Conservation (phyloP, 2,797 vertebrate genomes). For the Lagorchestes hirsutus region DNA sequence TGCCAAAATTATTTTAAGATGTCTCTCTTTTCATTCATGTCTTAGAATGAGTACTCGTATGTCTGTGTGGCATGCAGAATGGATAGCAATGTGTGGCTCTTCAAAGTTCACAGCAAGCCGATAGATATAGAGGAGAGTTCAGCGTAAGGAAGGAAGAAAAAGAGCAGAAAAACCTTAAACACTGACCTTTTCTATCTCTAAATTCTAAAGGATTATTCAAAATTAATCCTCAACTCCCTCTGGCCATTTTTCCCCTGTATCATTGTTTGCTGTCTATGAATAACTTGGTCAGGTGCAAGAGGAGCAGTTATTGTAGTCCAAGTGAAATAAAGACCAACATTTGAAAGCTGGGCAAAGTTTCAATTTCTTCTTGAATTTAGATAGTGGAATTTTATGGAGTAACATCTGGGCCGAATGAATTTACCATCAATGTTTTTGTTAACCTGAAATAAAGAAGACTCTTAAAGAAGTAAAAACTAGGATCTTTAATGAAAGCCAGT, state of each 20-base stretch:
- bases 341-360: fast-evolving
- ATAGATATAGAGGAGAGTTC: background rate
- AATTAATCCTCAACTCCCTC: background rate
- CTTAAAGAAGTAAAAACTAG: background rate
- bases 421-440: background rate
- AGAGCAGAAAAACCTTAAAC: fast-evolving
- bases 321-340: fast-evolving
- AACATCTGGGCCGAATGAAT: fast-evolving
- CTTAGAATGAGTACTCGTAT: conserved; percentile 47
- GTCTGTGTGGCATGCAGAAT: background rate
- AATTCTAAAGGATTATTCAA: background rate
- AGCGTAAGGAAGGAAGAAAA: background rate
- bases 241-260: background rate
- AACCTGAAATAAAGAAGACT: background rate
- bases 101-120: conserved; percentile 28
- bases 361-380: background rate
- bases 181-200: background rate
- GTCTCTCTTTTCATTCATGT: background rate
- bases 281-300: fast-evolving
- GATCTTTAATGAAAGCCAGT: background rate
- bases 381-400: background rate
- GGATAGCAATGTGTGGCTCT: conserved; percentile 44
- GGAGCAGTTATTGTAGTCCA: background rate
- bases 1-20: conserved; percentile 63
- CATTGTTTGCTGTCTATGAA: background rate